Percentiles rank a stretch among this genome's conserved stretches.
Evolutionary conservation across 64 coral and sea anemone species (phyloP).

Genomic region (Montipora foliosa): DNA sequence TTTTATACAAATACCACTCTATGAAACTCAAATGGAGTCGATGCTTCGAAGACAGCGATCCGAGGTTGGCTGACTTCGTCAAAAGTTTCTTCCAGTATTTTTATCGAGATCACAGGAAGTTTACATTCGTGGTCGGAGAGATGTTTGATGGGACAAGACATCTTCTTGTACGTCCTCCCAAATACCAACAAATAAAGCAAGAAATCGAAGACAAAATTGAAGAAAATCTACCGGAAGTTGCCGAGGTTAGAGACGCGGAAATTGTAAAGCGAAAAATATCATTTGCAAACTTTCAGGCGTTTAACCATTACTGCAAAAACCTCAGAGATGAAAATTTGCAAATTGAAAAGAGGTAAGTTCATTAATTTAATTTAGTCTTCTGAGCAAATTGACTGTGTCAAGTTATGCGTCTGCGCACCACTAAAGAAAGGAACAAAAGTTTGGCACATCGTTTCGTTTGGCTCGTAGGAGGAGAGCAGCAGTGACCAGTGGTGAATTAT

Average conservation of each 20-base stretch:
- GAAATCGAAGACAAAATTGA: neutral
- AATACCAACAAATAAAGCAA: neutral
- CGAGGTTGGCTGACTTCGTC: neutral
- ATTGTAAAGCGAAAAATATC: constrained; percentile 11
- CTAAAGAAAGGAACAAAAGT: too few species aligned
- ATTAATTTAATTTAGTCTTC: too few species aligned
- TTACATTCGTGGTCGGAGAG: constrained; percentile 14
- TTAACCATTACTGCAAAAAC: neutral
- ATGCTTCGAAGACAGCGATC: neutral
- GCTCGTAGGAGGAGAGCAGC: too few species aligned
- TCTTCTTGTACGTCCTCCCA: neutral
- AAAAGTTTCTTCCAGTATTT: constrained; percentile 1
- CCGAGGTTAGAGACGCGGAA: neutral
- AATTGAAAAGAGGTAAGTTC: constrained; percentile 1
- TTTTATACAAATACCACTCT: constrained; percentile 20
- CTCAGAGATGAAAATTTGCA: neutral
- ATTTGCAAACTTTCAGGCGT: neutral
- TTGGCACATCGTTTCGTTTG: too few species aligned
- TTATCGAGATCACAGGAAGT: constrained; percentile 10
- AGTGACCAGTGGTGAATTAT: too few species aligned
- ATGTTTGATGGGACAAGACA: constrained; percentile 14
- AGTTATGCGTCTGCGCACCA: too few species aligned
- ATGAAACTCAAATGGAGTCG: constrained; percentile 7
- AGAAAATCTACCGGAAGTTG: neutral
- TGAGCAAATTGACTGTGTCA: too few species aligned